Evolutionary conservation across 2,113 vertebrate genomes (phyloP), one percentile per base, ranked within the genome.

Genomic region (Daubentonia madagascariensis): DNA sequence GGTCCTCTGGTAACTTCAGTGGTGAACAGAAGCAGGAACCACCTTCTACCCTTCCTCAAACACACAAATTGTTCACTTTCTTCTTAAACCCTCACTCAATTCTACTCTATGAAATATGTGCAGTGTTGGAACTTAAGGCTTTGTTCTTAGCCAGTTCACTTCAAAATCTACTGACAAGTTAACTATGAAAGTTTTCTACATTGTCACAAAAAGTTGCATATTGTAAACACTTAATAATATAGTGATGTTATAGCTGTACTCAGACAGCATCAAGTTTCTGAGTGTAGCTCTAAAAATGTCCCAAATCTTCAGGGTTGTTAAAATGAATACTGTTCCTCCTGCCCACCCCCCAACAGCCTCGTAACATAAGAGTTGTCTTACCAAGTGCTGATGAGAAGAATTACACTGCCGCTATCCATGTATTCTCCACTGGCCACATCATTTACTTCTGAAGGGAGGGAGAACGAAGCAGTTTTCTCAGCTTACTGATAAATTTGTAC

Each of bases 231-330:
- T 67, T 75, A 70, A 84, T 65, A 57, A 90, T 4, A 75, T n/a
- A 70, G 43, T 65, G 30, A 84, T 67, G 52, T 54, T 50, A 50
- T 23, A 75, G 43, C 18, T 25, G 11, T 37, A 28, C 61, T 86
- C 32, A 61, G 90, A 59, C 0, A 70, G 14, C 25, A 35, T 43
- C 54, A 13, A 68, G 37, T 54, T 68, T 93, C 32, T 91, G 54
- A 57, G 54, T 22, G 54, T 20, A 8, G 54, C 32, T 89, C 85
- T 89, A 63, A 96, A 92, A 48, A 78, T 63, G 57, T 48, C 12
- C 67, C 10, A 45, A 35, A 6, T 20, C 73, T 86, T 59, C 72
- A 43, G 32, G 63, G 23, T 89, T 91, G 13, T 78, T 88, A 45
- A 88, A 59, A 50, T 16, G 25, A 78, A 91, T 48, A 52, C 7